These are phyloP conservation scores for Pterocles orientalis DNA, from an alignment of 2,113 vertebrate species.

Conservation along the genomic window DNA sequence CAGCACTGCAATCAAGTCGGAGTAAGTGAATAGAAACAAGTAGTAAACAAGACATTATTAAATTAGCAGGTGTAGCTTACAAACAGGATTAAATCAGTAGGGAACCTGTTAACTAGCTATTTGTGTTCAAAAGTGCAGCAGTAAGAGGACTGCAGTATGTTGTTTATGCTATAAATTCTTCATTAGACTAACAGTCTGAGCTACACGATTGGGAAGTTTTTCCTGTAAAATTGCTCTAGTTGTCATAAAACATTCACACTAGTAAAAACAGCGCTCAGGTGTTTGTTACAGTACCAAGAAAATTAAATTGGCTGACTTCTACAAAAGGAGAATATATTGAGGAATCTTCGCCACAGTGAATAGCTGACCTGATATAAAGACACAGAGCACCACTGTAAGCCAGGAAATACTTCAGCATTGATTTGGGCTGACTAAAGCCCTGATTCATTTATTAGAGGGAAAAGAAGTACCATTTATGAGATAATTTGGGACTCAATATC, in stretches of 20 bases:
- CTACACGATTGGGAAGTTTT: background rate
- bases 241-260: too few relatives aligned
- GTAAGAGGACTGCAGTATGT: background rate
- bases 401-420: background rate
- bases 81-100: conserved; percentile 4
- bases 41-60: conserved; percentile 21
- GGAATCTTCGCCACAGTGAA: background rate
- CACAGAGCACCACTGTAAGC: background rate
- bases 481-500: background rate
- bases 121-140: conserved; percentile 15
- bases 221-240: too few relatives aligned
- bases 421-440: background rate
- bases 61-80: conserved; percentile 45
- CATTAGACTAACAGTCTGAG: background rate
- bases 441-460: background rate
- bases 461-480: background rate
- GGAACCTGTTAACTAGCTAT: background rate
- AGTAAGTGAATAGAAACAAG: background rate
- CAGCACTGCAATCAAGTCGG: background rate
- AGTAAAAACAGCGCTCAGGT: background rate
- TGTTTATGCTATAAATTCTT: background rate
- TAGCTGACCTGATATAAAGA: background rate
- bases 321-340: background rate
- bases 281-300: background rate
- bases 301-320: background rate